Evolutionary conservation across 2,113 vertebrate species (phyloP).

Genomic region (Pelobates fuscus): DNA sequence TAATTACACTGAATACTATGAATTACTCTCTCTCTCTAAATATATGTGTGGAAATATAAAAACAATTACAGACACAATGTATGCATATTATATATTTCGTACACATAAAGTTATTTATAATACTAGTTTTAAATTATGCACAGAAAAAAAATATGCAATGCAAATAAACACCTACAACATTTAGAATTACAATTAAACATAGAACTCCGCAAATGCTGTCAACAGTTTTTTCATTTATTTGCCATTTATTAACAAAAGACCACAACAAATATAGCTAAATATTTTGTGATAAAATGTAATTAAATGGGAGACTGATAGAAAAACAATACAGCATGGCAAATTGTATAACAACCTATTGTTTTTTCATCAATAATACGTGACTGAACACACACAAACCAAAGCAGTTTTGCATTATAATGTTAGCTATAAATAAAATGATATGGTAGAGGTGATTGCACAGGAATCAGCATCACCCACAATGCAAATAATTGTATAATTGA

Average conservation of each 20-base stretch:
- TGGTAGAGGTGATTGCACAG: not conserved
- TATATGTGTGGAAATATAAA: too few relatives aligned
- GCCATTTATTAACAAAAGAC: constrained; percentile 13
- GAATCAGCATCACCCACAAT: not conserved
- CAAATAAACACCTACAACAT: not conserved
- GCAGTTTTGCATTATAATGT: constrained; percentile 9
- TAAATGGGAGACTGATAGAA: constrained; percentile 3
- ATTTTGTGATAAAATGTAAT: not conserved
- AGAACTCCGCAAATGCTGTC: not conserved
- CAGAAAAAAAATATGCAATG: not conserved
- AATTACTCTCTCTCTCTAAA: too few relatives aligned
- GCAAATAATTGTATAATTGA: not conserved
- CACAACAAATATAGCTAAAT: not conserved
- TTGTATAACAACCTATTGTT: constrained; percentile 32
- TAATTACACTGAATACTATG: too few relatives aligned
- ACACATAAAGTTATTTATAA: not conserved
- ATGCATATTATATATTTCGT: too few relatives aligned
- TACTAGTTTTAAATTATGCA: not conserved
- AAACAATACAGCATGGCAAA: constrained; percentile 9
- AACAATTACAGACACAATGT: too few relatives aligned
- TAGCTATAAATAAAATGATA: not conserved
- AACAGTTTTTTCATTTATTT: not conserved
- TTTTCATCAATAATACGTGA: constrained; percentile 45
- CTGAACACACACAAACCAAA: constrained; percentile 33
- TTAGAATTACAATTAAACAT: not conserved